A percentile compares a stretch with the other conserved stretches of the same genome.
These are phyloP conservation scores for Drosophila longiperda DNA, from an alignment of 2,888 invertebrate genomes.

Conservation along the genomic window DNA sequence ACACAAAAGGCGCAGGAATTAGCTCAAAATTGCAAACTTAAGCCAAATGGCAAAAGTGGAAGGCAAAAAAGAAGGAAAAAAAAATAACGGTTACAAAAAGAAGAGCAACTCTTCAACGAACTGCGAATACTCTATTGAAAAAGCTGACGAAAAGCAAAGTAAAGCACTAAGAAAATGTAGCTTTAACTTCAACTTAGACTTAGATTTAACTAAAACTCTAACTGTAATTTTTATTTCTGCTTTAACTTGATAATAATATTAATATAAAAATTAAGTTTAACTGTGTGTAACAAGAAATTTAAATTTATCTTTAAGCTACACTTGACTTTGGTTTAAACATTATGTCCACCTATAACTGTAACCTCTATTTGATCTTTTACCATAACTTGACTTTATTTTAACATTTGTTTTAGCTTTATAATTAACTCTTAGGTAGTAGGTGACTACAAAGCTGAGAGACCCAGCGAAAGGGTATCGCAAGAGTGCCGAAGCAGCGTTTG, in stretches of 20 bases:
- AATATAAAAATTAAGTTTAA: not conserved
- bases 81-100: not conserved
- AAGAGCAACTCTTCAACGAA: not conserved
- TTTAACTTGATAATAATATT: not conserved
- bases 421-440: no score
- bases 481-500: slow-evolving; percentile 1
- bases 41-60: slow-evolving; percentile 46
- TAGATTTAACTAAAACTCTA: not conserved
- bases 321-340: not conserved
- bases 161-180: not conserved
- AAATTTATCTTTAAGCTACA: not conserved
- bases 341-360: not conserved
- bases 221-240: not conserved
- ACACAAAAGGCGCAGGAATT: slow-evolving; percentile 65
- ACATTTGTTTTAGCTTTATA: not conserved
- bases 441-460: not conserved
- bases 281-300: not conserved
- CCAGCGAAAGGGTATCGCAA: not conserved
- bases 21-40: slow-evolving; percentile 76
- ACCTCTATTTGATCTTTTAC: not conserved
- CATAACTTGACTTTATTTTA: not conserved
- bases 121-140: not conserved
- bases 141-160: not conserved
- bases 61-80: slow-evolving; percentile 9
- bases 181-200: not conserved